phyloP scores from a whole-genome alignment of 2,888 invertebrate genomes.

The Digitonthophagus gazella region DNA sequence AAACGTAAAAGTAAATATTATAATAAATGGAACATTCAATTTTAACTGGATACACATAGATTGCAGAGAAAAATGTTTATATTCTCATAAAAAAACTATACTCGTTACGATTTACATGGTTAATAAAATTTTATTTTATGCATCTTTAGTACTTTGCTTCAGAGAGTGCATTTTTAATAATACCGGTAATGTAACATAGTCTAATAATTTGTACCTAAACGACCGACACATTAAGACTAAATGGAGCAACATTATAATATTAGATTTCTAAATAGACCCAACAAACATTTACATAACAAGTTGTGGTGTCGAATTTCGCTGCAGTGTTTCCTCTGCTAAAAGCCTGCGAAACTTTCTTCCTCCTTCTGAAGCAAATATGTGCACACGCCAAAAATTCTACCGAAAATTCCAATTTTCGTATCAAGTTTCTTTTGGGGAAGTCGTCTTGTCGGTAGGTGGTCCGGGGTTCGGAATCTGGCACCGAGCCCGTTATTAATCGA shows the following conservation, averaged over 20 bases:
- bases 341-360: background rate
- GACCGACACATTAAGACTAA: background rate
- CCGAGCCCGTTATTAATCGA: constrained; percentile 19
- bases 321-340: constrained; percentile 8
- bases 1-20: no score
- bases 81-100: no score
- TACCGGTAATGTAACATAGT: background rate
- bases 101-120: no score
- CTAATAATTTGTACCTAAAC: background rate
- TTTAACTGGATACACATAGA: no score
- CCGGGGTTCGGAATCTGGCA: background rate
- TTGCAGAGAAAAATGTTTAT: no score
- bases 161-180: background rate
- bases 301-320: background rate
- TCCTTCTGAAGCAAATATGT: background rate
- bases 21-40: no score
- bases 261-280: background rate
- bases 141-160: no score
- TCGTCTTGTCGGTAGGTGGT: constrained; percentile 7
- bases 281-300: background rate
- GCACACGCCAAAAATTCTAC: background rate
- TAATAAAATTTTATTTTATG: no score
- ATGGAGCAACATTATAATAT: background rate
- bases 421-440: background rate
- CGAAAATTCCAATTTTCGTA: background rate